A percentile compares a stretch with the other conserved stretches of the same genome.
phyloP scores from a whole-genome alignment of 2,113 vertebrate genomes.

The Phyllopteryx taeniolatus region DNA sequence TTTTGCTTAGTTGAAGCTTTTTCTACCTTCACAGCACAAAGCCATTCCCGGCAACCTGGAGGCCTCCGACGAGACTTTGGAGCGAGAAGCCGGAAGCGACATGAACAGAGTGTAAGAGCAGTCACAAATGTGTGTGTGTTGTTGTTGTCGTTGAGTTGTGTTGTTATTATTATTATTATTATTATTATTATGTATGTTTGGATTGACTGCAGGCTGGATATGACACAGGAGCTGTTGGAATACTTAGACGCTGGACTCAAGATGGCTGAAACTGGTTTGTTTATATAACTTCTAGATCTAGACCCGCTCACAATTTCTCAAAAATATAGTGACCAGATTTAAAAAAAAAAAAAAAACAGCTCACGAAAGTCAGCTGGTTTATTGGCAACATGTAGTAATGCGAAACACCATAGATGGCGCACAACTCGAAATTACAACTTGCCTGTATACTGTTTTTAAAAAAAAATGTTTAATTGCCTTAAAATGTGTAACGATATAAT shows the following conservation, averaged over 20 bases:
- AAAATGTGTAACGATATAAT: no score
- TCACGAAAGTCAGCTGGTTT: no score
- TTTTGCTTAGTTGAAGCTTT: no score
- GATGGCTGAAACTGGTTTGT: constrained; percentile 73
- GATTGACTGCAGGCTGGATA: constrained; percentile 78
- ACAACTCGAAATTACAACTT: no score
- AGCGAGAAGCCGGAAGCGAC: constrained; percentile 83
- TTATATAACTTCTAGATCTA: neutral
- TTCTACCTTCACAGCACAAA: constrained; percentile 54
- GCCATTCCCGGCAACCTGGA: constrained; percentile 85
- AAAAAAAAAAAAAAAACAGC: no score
- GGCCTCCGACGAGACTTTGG: constrained; percentile 84
- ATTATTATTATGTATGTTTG: neutral
- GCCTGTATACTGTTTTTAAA: no score
- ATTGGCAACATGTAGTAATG: no score
- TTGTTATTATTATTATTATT: neutral
- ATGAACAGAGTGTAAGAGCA: constrained; percentile 86
- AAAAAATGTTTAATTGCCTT: no score
- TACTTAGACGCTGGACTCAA: constrained; percentile 88
- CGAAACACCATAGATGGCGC: no score
- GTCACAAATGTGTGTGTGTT: neutral
- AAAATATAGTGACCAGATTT: no score
- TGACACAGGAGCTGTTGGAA: constrained; percentile 88
- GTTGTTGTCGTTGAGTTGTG: neutral
- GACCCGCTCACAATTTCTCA: no score